A percentile compares a stretch with the other conserved stretches of the same genome.
Evolutionary conservation across 1,140 invertebrate species (phyloP).

Genomic region (Eueides isabella): DNA sequence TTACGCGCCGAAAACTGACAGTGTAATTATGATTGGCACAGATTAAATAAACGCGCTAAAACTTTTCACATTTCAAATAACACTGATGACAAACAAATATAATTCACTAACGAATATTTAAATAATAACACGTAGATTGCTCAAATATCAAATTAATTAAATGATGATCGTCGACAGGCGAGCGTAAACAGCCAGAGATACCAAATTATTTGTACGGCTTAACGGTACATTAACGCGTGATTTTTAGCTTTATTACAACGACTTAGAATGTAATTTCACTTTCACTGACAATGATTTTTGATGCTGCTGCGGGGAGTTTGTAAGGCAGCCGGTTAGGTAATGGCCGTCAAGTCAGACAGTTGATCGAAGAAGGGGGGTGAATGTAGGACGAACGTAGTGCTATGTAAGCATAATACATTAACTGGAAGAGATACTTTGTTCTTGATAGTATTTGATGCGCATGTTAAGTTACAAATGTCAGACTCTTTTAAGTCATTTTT

Average conservation of each 20-base stretch:
- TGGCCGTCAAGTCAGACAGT: conserved; percentile 67
- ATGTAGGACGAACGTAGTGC: conserved; percentile 67
- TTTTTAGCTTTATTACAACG: conserved; percentile 51
- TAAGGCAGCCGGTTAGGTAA: conserved; percentile 73
- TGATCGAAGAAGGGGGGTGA: conserved; percentile 74
- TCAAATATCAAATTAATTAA: conserved; percentile 76
- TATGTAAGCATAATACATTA: conserved; percentile 49
- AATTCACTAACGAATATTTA: conserved; percentile 32
- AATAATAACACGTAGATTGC: conserved; percentile 57
- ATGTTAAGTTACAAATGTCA: conserved; percentile 28
- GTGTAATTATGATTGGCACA: not conserved
- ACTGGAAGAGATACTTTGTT: conserved; percentile 45
- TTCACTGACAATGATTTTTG: conserved; percentile 38
- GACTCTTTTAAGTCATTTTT: conserved; percentile 28
- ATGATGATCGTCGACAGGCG: conserved; percentile 69
- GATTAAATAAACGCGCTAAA: conserved; percentile 8
- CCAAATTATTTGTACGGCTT: conserved; percentile 54
- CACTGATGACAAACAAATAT: conserved; percentile 7
- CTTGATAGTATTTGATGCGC: conserved; percentile 39
- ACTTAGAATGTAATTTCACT: conserved; percentile 43
- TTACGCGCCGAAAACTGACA: conserved; percentile 12
- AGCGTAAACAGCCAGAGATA: conserved; percentile 71
- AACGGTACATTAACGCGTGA: conserved; percentile 38
- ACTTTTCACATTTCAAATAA: conserved; percentile 9
- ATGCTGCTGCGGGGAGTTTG: conserved; percentile 62